Conservation (phyloP, 2,113 vertebrate species). For the Calidris pygmaea region DNA sequence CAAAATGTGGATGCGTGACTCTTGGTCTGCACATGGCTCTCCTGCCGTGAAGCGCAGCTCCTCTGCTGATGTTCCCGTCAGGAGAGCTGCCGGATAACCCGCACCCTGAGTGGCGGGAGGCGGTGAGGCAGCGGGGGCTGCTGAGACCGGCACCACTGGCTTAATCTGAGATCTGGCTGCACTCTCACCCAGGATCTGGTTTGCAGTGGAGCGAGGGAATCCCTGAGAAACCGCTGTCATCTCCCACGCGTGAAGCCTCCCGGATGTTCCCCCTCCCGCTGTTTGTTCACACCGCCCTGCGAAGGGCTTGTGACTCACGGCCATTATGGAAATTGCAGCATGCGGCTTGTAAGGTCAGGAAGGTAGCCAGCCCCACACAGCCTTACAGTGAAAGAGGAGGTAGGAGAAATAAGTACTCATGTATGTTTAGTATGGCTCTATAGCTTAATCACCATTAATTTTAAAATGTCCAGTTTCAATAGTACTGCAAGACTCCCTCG, state of each 20-base stretch:
- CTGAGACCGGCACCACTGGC: accelerated
- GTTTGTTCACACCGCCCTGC: neutral
- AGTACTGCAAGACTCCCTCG: neutral
- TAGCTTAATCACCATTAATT: slow-evolving; percentile 50
- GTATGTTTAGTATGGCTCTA: slow-evolving; percentile 32
- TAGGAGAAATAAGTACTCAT: slow-evolving; percentile 16
- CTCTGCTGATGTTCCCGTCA: neutral
- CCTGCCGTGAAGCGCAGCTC: accelerated
- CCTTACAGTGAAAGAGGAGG: neutral
- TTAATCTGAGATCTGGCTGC: neutral
- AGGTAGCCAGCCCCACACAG: neutral
- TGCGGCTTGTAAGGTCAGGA: neutral
- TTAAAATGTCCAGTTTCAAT: neutral
- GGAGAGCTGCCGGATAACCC: neutral
- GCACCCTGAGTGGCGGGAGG: neutral
- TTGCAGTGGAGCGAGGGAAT: neutral
- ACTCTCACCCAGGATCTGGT: neutral
- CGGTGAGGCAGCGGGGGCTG: neutral
- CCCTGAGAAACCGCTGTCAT: neutral
- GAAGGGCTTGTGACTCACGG: neutral
- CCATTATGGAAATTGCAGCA: neutral
- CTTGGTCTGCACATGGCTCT: neutral
- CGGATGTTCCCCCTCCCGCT: neutral
- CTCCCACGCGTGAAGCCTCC: neutral
- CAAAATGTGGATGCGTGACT: accelerated